Evolutionary conservation across 2,888 invertebrate genomes (phyloP).

Genomic region (Strigamia crassipes): DNA sequence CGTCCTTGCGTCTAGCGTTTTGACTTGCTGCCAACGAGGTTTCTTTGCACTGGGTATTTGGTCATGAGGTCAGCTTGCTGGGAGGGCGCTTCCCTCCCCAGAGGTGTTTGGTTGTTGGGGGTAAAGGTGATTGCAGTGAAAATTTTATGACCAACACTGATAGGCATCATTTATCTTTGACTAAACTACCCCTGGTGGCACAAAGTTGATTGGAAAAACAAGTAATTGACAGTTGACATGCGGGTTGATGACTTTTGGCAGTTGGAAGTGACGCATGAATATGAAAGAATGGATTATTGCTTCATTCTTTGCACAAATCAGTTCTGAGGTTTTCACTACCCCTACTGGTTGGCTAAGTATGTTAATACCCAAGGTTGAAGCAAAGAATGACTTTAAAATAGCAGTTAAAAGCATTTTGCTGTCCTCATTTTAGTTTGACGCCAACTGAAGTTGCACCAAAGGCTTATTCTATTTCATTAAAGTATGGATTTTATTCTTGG

Average conservation of each 20-base stretch:
- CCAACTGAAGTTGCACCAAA: not conserved
- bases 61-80: constrained; percentile 3
- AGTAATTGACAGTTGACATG: not conserved
- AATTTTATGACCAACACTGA: not conserved
- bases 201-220: not conserved
- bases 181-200: not conserved
- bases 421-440: not conserved
- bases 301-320: not conserved
- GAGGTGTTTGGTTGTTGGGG: not conserved
- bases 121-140: not conserved
- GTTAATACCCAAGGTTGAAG: too few species aligned
- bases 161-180: not conserved
- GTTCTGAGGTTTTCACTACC: not conserved
- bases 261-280: not conserved
- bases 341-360: not conserved
- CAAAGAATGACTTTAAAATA: not conserved
- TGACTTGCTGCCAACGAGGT: not conserved
- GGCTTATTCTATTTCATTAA: not conserved
- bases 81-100: not conserved
- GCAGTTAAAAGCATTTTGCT: not conserved
- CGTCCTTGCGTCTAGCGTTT: constrained; percentile 4
- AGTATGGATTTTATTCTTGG: not conserved
- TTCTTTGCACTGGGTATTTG: not conserved
- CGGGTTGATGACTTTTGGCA: not conserved
- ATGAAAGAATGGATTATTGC: not conserved